Evolutionary conservation across 2,888 invertebrate genomes (phyloP).

Genomic region (Crepidodera aurea): DNA sequence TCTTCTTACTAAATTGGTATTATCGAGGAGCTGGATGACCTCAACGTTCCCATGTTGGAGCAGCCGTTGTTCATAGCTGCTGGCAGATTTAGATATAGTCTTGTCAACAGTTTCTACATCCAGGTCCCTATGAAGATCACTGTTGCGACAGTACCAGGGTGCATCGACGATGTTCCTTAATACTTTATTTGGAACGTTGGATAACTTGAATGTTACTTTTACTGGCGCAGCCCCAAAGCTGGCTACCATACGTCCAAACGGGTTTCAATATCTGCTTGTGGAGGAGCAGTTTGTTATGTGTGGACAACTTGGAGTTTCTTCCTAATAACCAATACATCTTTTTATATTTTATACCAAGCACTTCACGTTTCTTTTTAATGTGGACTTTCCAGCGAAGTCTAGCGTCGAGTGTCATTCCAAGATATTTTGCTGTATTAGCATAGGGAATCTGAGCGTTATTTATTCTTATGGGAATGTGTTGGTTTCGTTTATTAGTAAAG

Average conservation of each 20-base stretch:
- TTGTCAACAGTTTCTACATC: conserved; percentile 27
- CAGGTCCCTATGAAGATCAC: conserved; percentile 34
- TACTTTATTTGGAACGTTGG: conserved; percentile 26
- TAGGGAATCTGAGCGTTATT: background rate
- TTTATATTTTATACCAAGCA: background rate
- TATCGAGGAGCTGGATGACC: too few species aligned
- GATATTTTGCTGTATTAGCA: background rate
- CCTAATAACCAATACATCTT: background rate
- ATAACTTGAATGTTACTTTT: conserved; percentile 35
- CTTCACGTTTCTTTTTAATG: background rate
- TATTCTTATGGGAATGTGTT: background rate
- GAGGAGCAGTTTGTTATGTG: background rate
- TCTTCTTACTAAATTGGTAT: too few species aligned
- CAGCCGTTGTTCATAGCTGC: conserved; percentile 31
- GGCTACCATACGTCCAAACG: background rate
- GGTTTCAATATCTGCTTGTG: background rate
- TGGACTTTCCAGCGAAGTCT: background rate
- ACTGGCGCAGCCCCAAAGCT: background rate
- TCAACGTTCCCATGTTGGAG: too few species aligned
- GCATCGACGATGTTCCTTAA: conserved; percentile 23
- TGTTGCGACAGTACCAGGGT: conserved; percentile 34
- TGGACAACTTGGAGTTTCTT: background rate
- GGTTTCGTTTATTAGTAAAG: background rate
- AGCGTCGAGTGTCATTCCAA: background rate
- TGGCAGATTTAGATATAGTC: conserved; percentile 32